Evolutionary conservation across 2,797 vertebrate genomes (phyloP), one percentile per base, ranked within the genome.

Genomic region (Takifugu rubripes): DNA sequence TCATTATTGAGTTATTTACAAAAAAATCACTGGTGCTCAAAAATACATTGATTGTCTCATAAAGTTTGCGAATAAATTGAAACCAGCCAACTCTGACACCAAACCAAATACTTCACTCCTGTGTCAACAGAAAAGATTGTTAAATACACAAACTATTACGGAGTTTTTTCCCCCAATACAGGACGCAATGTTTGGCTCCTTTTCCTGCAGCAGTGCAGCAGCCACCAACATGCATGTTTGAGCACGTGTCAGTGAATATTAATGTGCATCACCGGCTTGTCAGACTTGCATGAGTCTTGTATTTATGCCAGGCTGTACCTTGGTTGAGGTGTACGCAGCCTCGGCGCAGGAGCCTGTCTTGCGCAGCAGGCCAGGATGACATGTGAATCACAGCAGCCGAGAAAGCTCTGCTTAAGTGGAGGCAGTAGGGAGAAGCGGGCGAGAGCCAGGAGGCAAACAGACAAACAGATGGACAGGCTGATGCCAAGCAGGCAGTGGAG

Each of bases 401-500:
- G 85, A 83, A 86, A 83, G 70, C 79, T 75, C 78, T 51, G 79
- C 79, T 84, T 87, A 87, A 87, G 82, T 82, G 80, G 81, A 88
- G 83, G 82, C 78, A 70, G 84, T 80, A 74, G 79, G 86, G 83
- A 85, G 83, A 85, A 70, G 84, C 76, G 62, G 77, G 74, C 52
- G 42, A 83, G 80, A 84, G 86, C 86, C 85, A 86, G 84, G 83
- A 87, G 84, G 85, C 83, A 86, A 87, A 84, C 86, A 87, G 84
- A 84, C 87, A 84, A 84, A 86, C 87, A 90, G 89, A 91, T 88
- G 90, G 90, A 90, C 88, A 84, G 89, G 87, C 87, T 70, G 68
- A 82, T 87, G 89, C 89, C 82, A 90, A 83, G 80, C 83, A 81
- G 80, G 82, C 88, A 82, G 81, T 76, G 85, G 79, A 85, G 84